Conservation (phyloP, 2,797 vertebrate genomes). For the Peromyscus melanophrys region DNA sequence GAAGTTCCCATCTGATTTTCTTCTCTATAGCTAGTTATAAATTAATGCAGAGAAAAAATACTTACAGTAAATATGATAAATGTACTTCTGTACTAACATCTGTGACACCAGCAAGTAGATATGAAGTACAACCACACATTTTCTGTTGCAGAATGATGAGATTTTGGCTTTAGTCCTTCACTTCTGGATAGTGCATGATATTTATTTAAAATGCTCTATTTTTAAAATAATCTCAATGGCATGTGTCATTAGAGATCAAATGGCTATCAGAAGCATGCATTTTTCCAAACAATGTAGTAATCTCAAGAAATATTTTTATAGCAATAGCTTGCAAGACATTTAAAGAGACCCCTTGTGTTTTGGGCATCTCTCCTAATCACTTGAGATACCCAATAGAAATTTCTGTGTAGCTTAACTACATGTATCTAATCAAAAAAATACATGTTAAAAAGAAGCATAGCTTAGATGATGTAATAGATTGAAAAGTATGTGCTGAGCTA, state of each 20-base stretch:
- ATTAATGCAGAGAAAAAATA: slow-evolving; percentile 36
- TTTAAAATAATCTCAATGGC: slow-evolving; percentile 23
- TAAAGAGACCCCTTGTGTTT: not conserved
- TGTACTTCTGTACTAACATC: not conserved
- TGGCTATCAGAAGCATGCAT: not conserved
- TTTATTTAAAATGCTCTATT: not conserved
- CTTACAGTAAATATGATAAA: slow-evolving; percentile 57
- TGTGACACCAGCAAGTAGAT: slow-evolving; percentile 17
- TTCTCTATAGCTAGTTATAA: slow-evolving; percentile 37
- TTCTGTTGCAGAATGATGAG: not conserved
- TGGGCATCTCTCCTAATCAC: not conserved
- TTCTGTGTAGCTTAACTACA: not conserved
- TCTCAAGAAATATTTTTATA: slow-evolving; percentile 35
- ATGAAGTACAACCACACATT: not conserved
- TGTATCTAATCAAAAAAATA: not conserved
- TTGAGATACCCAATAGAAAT: not conserved
- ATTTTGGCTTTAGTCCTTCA: not conserved
- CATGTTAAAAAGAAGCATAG: not conserved
- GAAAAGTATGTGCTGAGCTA: not conserved
- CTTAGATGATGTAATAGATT: not conserved
- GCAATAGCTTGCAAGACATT: not conserved
- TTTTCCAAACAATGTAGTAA: not conserved
- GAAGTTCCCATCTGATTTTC: slow-evolving; percentile 21
- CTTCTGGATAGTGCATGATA: not conserved
- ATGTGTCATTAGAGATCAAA: not conserved